Conservation (phyloP, 92 coral and sea anemone genomes). For the Scolanthus callimorphus region DNA sequence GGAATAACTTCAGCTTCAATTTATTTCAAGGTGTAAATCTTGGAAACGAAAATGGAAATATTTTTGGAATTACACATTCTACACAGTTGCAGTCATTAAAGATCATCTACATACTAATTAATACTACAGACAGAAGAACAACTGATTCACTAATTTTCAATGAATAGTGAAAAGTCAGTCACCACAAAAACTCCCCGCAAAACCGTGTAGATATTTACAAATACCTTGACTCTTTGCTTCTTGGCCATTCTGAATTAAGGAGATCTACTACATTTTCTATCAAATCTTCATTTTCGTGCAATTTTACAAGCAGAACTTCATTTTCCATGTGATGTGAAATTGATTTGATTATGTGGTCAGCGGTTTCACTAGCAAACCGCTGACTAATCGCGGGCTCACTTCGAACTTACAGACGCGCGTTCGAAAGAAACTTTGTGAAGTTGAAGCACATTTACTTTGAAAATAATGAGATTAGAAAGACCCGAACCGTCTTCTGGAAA, state of each 20-base stretch:
- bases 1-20: too few species aligned
- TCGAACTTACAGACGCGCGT: too few species aligned
- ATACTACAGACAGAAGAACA: background rate
- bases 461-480: slow-evolving; percentile 31
- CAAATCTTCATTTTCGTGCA: slow-evolving; percentile 48
- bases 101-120: background rate
- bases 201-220: background rate
- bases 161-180: background rate
- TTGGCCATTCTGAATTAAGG: slow-evolving; percentile 81
- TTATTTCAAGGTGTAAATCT: too few species aligned
- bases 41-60: too few species aligned
- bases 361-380: background rate
- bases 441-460: too few species aligned
- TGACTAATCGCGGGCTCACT: slow-evolving; percentile 1
- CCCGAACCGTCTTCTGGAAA: slow-evolving; percentile 92
- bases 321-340: too few species aligned
- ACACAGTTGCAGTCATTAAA: too few species aligned
- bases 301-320: slow-evolving; percentile 40
- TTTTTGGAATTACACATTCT: too few species aligned
- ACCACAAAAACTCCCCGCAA: too few species aligned
- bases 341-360: background rate
- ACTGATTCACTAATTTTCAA: too few species aligned
- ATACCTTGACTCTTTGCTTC: slow-evolving; percentile 77
- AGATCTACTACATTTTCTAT: slow-evolving; percentile 39
- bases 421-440: too few species aligned